Evolutionary conservation across 1,140 invertebrate genomes (phyloP).

Genomic region (Drosophila chauvacae): DNA sequence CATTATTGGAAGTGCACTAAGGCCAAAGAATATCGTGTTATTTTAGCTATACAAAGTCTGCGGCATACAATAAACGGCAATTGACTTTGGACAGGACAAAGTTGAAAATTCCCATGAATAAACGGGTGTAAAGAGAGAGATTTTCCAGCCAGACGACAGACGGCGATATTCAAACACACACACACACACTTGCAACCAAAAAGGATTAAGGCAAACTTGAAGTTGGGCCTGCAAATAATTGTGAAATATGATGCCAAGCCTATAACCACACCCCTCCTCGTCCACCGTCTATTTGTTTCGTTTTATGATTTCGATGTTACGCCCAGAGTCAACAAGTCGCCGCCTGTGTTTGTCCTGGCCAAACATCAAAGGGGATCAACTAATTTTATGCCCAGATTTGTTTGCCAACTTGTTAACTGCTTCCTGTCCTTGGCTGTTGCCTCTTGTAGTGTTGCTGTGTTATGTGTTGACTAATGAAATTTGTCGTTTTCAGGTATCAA

Average conservation of each 20-base stretch:
- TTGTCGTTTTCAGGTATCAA: conserved; percentile 91
- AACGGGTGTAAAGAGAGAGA: neutral
- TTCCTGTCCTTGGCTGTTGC: conserved; percentile 26
- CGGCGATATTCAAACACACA: conserved; percentile 48
- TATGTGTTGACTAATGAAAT: conserved; percentile 58
- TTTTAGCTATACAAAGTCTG: conserved; percentile 84
- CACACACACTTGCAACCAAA: conserved; percentile 13
- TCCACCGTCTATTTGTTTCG: conserved; percentile 38
- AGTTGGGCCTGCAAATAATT: conserved; percentile 61
- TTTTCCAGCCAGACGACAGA: conserved; percentile 5
- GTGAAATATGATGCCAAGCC: conserved; percentile 63
- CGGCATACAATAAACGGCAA: conserved; percentile 76
- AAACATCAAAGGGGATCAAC: conserved; percentile 67
- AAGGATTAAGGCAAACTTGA: conserved; percentile 54
- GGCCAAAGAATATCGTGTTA: conserved; percentile 69
- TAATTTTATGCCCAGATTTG: conserved; percentile 71
- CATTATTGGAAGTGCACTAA: conserved; percentile 55
- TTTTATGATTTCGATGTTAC: conserved; percentile 58
- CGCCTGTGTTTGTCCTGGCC: conserved; percentile 51
- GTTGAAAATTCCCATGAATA: conserved; percentile 32
- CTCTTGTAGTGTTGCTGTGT: conserved; percentile 9
- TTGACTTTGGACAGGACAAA: conserved; percentile 67
- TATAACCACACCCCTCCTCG: neutral
- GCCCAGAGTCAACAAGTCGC: conserved; percentile 58
- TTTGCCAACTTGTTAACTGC: conserved; percentile 69